Conservation (phyloP, 2,113 vertebrate genomes). For the Hemibates koningsi region DNA sequence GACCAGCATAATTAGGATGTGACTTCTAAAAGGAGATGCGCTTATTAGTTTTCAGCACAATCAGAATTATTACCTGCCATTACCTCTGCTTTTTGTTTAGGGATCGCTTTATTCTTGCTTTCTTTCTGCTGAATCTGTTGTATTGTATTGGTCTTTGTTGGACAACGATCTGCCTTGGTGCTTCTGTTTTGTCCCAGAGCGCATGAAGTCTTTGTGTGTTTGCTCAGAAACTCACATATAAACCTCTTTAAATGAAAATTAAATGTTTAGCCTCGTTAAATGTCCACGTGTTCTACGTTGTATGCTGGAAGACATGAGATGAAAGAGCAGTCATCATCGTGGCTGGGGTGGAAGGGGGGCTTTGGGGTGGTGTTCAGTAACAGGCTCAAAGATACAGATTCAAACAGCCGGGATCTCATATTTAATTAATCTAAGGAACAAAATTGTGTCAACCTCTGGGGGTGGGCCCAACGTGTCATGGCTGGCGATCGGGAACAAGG, state of each 20-base stretch:
- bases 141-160: neutral
- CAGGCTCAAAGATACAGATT: neutral
- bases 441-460: neutral
- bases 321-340: neutral
- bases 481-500: neutral
- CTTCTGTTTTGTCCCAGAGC: constrained; percentile 36
- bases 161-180: constrained; percentile 4
- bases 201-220: constrained; percentile 22
- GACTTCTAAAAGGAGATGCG: neutral
- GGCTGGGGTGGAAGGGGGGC: neutral
- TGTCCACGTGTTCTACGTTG: neutral
- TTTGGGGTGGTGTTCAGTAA: neutral
- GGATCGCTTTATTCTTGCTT: neutral
- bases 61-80: neutral
- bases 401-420: neutral
- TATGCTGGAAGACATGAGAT: neutral
- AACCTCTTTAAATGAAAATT: neutral
- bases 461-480: neutral
- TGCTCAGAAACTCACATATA: constrained; percentile 39
- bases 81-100: neutral
- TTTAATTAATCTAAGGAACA: neutral
- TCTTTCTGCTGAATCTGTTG: neutral
- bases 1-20: neutral
- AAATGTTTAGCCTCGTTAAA: neutral
- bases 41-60: neutral